phyloP scores from a whole-genome alignment of 2,797 vertebrate genomes.

The Masticophis lateralis region DNA sequence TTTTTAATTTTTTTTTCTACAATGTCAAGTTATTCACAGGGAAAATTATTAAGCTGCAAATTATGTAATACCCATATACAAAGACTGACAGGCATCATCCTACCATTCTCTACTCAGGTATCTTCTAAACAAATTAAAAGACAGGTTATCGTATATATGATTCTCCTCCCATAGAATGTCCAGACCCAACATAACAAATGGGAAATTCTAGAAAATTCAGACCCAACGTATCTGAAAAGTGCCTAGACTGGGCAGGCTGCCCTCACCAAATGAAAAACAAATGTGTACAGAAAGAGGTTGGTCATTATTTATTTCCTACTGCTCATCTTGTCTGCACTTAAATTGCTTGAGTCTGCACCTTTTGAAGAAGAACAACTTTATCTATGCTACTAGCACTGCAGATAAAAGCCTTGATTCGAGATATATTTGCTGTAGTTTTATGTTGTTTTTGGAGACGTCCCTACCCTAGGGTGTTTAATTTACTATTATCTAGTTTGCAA shows the following conservation, averaged over 20 bases:
- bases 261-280: not conserved
- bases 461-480: not conserved
- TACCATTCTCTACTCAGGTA: not conserved
- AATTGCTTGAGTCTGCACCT: not conserved
- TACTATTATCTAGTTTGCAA: not conserved
- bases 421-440: not conserved
- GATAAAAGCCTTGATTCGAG: not conserved
- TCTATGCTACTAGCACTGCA: not conserved
- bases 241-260: not conserved
- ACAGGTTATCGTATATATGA: not conserved
- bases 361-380: not conserved
- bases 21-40: not conserved
- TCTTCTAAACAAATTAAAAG: not conserved
- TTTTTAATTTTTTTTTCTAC: not conserved
- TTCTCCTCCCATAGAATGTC: not conserved
- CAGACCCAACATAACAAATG: not conserved
- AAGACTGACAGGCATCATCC: not conserved
- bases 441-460: not conserved
- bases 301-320: not conserved
- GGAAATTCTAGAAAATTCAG: not conserved
- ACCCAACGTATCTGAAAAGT: not conserved
- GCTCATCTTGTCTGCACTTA: not conserved
- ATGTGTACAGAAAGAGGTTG: not conserved
- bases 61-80: not conserved
- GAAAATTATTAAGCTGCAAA: not conserved